Base-by-base conservation (phyloP, 2,888 invertebrate species). In the Folsomia manolachei region DNA sequence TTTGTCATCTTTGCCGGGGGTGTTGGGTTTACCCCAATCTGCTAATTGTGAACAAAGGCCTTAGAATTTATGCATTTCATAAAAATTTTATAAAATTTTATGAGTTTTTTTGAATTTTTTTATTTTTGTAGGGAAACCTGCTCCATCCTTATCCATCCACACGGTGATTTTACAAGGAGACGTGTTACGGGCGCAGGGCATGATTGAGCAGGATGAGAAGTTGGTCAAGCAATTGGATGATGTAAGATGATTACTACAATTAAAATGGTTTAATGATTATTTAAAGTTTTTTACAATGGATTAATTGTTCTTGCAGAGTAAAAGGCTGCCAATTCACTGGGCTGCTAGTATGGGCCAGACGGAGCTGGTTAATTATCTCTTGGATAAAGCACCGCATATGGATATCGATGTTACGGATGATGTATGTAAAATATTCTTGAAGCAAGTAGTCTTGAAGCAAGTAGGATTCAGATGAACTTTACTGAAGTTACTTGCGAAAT, bases 351-450 rank as follows among this genome's bases (percentile, higher is more conserved):
- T 92, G 75, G 93, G 93, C 24, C 91, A 91, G 84, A 86, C 89
- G 63, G 89, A 90, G 78, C 85, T 93, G 68, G 91, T 92, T 0
- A 87, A 88, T 66, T 88, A 87, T 83, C 85, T 94, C 61, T 83
- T 93, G 56, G 70, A 52, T 9, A 63, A 67, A 39, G 88, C 90
- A 71, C 84, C 86, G 60, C 89, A 89, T 4, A 85, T 91, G 61
- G 91, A 94, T 83, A 85, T 91, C 61, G 91, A 94, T 83, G 87
- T 89, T 64, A 81, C 84, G 7, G 93, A 93, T 85, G 93, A 93
- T 82, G 88, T 88, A 83, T 64, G 56, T 21, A 23, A n/a, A n/a
- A n/a, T n/a, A n/a, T n/a, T n/a, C n/a, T n/a, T n/a, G n/a, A n/a
- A n/a, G 19, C 67, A 18, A 21, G 9, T 14, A 11, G 66, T 65